These are phyloP conservation scores for Drosophila flavopinicola DNA, from an alignment of 2,888 invertebrate species.

Conservation along the genomic window DNA sequence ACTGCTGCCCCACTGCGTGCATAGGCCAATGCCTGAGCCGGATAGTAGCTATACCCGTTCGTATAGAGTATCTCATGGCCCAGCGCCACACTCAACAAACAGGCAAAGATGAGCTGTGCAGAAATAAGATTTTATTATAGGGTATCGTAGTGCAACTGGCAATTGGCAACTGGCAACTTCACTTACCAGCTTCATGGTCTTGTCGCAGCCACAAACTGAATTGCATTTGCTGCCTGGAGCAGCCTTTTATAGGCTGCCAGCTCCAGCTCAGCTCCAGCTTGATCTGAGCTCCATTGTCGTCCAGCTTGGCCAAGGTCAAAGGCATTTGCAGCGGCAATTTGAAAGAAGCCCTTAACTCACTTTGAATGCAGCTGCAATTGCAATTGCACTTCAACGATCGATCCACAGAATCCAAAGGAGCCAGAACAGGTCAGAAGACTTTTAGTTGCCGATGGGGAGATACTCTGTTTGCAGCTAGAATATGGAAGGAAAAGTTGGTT, in stretches of 20 bases:
- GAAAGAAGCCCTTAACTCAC: slow-evolving; percentile 67
- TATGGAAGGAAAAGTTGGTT: too few relatives aligned
- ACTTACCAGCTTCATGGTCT: slow-evolving; percentile 65
- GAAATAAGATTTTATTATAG: not conserved
- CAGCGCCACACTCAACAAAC: slow-evolving; percentile 64
- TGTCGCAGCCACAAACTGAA: slow-evolving; percentile 45
- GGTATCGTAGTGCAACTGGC: not conserved
- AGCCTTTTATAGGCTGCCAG: slow-evolving; percentile 56
- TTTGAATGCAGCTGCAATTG: slow-evolving; percentile 57
- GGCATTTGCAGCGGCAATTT: slow-evolving; percentile 64
- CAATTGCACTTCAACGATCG: slow-evolving; percentile 46
- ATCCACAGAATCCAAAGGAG: slow-evolving; percentile 30
- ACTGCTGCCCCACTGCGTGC: slow-evolving; percentile 29
- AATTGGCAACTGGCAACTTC: not conserved
- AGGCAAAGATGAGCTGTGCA: slow-evolving; percentile 65
- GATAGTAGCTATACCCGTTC: slow-evolving; percentile 64
- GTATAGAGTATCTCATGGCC: slow-evolving; percentile 69
- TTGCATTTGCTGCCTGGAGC: slow-evolving; percentile 9
- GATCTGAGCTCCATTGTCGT: slow-evolving; percentile 6
- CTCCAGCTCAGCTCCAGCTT: slow-evolving; percentile 18
- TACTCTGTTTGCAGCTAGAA: slow-evolving; percentile 6
- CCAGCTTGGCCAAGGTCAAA: slow-evolving; percentile 56
- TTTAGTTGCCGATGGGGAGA: not conserved
- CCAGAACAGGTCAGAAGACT: not conserved
- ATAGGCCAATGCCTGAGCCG: slow-evolving; percentile 45